Percentiles rank a stretch among this genome's conserved stretches.
Evolutionary conservation across 2,113 vertebrate species (phyloP).

Genomic region (Capreolus pygargus): DNA sequence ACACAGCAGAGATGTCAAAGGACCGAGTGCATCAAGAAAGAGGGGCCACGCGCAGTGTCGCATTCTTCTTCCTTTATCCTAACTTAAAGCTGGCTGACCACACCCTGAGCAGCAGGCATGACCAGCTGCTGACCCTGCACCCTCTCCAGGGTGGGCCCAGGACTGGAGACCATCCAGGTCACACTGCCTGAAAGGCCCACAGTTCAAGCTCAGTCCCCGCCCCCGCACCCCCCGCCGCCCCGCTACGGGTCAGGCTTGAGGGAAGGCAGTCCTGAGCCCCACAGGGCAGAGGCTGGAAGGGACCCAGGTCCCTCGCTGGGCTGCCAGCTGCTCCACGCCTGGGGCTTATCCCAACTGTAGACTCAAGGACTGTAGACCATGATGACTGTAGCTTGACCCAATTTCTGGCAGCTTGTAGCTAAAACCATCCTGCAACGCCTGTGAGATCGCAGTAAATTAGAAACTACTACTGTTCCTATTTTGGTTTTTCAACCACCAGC

Average conservation of each 20-base stretch:
- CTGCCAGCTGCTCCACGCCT: background rate
- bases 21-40: background rate
- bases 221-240: no score
- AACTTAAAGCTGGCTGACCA: background rate
- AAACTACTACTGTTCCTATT: background rate
- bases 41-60: rapidly evolving
- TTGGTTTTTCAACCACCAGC: background rate
- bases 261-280: background rate
- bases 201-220: background rate
- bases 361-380: background rate
- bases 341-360: background rate
- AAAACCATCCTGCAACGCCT: background rate
- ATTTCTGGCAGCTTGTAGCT: background rate
- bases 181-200: rapidly evolving
- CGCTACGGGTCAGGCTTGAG: background rate
- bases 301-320: background rate
- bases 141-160: no score
- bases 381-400: background rate
- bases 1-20: background rate
- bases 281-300: background rate
- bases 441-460: background rate
- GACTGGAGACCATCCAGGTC: no score
- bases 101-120: background rate
- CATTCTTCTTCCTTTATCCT: background rate
- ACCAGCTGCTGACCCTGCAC: background rate